Percentiles rank a stretch among this genome's conserved stretches.
These are phyloP conservation scores for Latrodectus elegans DNA, from an alignment of 2,888 invertebrate genomes.

Conservation along the genomic window DNA sequence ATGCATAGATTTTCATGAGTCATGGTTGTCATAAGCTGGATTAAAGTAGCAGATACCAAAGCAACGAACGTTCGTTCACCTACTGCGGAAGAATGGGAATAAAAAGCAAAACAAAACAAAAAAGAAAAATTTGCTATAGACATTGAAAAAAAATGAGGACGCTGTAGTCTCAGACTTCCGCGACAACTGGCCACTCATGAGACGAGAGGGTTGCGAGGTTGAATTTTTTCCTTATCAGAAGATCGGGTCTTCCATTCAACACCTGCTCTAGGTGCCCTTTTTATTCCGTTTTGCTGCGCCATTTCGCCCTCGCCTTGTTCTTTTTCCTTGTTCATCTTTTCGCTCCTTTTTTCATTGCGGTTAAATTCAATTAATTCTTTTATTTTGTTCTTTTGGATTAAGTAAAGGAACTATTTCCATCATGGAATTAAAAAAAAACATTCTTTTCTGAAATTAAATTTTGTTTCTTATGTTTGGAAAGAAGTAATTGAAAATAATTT, in stretches of 20 bases:
- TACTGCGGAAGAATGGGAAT: constrained; percentile 61
- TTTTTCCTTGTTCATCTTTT: neutral
- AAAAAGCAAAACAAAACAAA: constrained; percentile 50
- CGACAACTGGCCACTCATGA: constrained; percentile 27
- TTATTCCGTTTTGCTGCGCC: constrained; percentile 8
- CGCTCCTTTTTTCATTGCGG: neutral
- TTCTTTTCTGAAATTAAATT: no score
- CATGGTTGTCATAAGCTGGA: no score
- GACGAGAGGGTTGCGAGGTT: constrained; percentile 23
- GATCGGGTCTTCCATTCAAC: constrained; percentile 16
- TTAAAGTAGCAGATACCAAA: neutral
- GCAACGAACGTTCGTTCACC: constrained; percentile 62
- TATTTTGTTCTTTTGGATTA: no score
- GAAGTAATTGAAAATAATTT: no score
- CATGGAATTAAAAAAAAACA: no score
- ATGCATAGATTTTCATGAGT: no score
- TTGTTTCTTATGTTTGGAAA: no score
- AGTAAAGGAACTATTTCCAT: no score
- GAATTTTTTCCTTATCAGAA: constrained; percentile 39
- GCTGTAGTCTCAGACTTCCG: constrained; percentile 53
- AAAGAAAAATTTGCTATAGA: constrained; percentile 55
- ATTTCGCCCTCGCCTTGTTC: neutral
- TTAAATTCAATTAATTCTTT: no score
- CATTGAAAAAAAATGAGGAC: constrained; percentile 67
- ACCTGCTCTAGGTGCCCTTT: constrained; percentile 26